Percentiles rank a stretch among this genome's conserved stretches.
Evolutionary conservation across 2,797 vertebrate genomes (phyloP).

Genomic region (Psittacula derbiana): DNA sequence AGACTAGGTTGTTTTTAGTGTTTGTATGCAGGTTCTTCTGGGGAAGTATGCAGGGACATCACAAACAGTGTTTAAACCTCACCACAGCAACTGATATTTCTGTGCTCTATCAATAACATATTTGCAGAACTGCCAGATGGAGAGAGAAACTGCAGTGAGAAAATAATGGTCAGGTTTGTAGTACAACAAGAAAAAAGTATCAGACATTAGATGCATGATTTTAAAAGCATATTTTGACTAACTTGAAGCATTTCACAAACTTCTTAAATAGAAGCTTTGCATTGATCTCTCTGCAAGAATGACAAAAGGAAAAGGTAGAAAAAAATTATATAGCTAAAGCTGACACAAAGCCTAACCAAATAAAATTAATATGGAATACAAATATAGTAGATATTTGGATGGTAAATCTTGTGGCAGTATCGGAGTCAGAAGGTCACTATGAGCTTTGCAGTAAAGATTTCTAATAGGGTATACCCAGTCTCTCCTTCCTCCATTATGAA

Average conservation of each 20-base stretch:
- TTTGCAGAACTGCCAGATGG: constrained; percentile 62
- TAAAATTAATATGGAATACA: constrained; percentile 69
- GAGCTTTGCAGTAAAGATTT: constrained; percentile 58
- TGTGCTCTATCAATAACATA: constrained; percentile 62
- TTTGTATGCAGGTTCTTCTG: constrained; percentile 43
- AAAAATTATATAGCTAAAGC: constrained; percentile 22
- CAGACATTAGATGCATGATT: constrained; percentile 49
- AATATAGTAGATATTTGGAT: constrained; percentile 66
- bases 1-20: constrained; percentile 23
- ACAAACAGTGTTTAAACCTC: constrained; percentile 62
- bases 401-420: constrained; percentile 58
- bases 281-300: constrained; percentile 35
- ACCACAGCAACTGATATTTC: constrained; percentile 64
- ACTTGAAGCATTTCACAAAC: constrained; percentile 54
- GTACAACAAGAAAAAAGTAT: constrained; percentile 49
- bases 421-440: constrained; percentile 55
- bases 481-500: neutral
- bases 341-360: constrained; percentile 65
- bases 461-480: neutral
- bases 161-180: constrained; percentile 60
- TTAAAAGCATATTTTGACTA: constrained; percentile 49
- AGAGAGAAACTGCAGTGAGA: constrained; percentile 58
- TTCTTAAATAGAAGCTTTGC: constrained; percentile 62
- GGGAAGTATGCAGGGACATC: neutral
- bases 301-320: constrained; percentile 35